phyloP scores from a whole-genome alignment of 2,113 vertebrate genomes.

The Tiliqua scincoides region DNA sequence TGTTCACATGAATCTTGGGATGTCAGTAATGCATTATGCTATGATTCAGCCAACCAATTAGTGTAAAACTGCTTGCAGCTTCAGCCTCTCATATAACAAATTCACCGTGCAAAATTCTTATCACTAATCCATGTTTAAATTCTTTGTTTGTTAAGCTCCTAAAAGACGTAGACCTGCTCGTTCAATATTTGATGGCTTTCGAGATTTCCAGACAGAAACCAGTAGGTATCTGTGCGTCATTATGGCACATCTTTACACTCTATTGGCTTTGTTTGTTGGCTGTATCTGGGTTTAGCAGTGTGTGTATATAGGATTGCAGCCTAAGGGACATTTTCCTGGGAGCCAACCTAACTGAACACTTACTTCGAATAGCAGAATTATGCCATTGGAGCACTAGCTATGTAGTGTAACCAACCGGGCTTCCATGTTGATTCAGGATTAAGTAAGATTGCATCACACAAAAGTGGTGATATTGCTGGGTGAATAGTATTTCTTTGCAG shows the following conservation, averaged over 20 bases:
- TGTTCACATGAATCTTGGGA: neutral
- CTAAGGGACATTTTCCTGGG: too few relatives aligned
- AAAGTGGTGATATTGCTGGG: neutral
- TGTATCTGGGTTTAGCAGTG: neutral
- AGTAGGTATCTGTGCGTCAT: conserved; percentile 82
- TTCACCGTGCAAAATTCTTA: neutral
- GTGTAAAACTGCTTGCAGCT: neutral
- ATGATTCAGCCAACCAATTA: neutral
- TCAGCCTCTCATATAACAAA: fast-evolving
- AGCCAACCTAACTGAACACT: too few relatives aligned
- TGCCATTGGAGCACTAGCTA: too few relatives aligned
- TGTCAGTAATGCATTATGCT: neutral
- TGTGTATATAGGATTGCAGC: neutral
- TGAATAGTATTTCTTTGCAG: neutral
- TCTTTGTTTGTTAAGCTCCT: conserved; percentile 81
- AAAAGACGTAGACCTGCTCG: conserved; percentile 95
- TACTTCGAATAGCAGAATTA: too few relatives aligned
- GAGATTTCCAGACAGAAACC: conserved; percentile 99
- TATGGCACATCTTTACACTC: conserved; percentile 9
- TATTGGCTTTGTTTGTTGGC: neutral
- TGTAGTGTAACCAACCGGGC: neutral
- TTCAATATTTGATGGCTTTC: conserved; percentile 98
- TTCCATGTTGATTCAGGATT: neutral
- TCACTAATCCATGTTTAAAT: conserved; percentile 38
- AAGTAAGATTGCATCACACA: neutral